Conservation (phyloP, 1,140 invertebrate species). For the Andrena cerasifolii region DNA sequence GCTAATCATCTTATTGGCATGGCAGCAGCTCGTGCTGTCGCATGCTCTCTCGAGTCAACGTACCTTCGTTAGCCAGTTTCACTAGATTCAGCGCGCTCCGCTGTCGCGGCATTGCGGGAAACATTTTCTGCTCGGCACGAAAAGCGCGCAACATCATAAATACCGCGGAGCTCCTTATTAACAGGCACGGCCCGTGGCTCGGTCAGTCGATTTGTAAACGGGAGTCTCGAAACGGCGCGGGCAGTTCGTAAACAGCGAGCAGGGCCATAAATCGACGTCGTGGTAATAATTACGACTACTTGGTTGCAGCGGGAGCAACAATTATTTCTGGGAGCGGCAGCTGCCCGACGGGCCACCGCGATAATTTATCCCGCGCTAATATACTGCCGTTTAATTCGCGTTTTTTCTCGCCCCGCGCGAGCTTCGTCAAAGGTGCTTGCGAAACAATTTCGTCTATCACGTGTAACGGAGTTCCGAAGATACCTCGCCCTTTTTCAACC, state of each 20-base stretch:
- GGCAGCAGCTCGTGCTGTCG: too few relatives aligned
- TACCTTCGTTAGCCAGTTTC: too few relatives aligned
- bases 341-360: background rate
- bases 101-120: too few relatives aligned
- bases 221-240: background rate
- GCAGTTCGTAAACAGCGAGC: background rate
- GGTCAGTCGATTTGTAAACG: background rate
- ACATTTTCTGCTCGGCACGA: too few relatives aligned
- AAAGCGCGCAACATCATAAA: background rate
- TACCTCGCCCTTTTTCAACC: too few relatives aligned
- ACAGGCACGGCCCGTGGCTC: background rate
- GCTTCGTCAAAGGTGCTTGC: too few relatives aligned
- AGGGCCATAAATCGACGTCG: constrained; percentile 20
- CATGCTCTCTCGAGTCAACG: too few relatives aligned
- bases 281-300: constrained; percentile 18
- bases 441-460: too few relatives aligned
- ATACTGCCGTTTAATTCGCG: constrained; percentile 22
- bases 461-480: too few relatives aligned
- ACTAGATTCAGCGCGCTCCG: too few relatives aligned
- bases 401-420: background rate
- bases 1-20: too few relatives aligned
- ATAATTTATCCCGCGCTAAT: constrained; percentile 39
- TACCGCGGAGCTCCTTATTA: background rate
- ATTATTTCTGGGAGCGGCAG: constrained; percentile 32
- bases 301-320: constrained; percentile 20